These are phyloP conservation scores for Sinotaia quadrata DNA, from an alignment of 2,888 invertebrate species.

Conservation along the genomic window DNA sequence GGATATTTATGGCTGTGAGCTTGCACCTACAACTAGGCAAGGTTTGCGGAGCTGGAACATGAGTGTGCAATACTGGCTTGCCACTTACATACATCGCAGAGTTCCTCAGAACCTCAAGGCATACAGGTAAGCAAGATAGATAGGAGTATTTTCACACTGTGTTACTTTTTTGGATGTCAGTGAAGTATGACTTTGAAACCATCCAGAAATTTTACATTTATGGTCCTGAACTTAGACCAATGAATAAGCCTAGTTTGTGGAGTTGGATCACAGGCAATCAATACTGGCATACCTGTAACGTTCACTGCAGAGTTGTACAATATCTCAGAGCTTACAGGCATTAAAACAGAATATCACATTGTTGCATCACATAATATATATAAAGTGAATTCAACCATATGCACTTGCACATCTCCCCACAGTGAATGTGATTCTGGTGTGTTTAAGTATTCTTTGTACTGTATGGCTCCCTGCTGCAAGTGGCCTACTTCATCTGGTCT, in stretches of 20 bases:
- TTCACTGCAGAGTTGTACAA: slow-evolving; percentile 88
- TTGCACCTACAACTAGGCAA: slow-evolving; percentile 85
- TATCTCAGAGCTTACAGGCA: slow-evolving; percentile 39
- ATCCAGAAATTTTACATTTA: slow-evolving; percentile 82
- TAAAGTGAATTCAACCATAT: no score
- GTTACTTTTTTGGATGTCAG: not conserved
- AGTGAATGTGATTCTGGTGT: no score
- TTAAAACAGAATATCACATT: not conserved
- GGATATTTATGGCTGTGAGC: slow-evolving; percentile 86
- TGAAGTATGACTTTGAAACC: slow-evolving; percentile 75
- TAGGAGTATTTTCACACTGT: not conserved
- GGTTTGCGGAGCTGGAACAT: slow-evolving; percentile 97
- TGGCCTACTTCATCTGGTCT: no score
- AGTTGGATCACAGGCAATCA: slow-evolving; percentile 97
- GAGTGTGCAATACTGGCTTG: slow-evolving; percentile 96
- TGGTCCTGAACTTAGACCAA: slow-evolving; percentile 86
- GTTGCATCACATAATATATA: not conserved
- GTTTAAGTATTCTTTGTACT: no score
- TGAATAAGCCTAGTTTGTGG: slow-evolving; percentile 89
- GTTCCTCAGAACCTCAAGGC: slow-evolving; percentile 76
- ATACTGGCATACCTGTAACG: slow-evolving; percentile 93
- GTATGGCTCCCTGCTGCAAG: no score
- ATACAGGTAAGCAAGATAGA: slow-evolving; percentile 31
- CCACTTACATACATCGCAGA: slow-evolving; percentile 88
- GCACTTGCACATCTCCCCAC: no score